Percentiles rank a stretch among this genome's conserved stretches.
These are phyloP conservation scores for Gopherus evgoodei DNA, from an alignment of 2,113 vertebrate species.

Conservation along the genomic window DNA sequence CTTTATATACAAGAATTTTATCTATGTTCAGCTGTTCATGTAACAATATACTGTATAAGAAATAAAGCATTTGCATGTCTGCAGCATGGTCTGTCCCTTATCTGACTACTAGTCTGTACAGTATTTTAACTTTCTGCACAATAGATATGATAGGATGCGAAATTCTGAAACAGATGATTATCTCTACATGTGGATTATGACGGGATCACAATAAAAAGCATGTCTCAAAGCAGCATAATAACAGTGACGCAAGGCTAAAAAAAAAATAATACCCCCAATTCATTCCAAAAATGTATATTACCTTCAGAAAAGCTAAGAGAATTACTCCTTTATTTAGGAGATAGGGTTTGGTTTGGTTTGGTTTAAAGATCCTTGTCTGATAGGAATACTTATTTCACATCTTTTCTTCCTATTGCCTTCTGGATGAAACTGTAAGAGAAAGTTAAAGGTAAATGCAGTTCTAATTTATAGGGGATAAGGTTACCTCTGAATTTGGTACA, in stretches of 20 bases:
- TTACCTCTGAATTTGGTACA: constrained; percentile 7
- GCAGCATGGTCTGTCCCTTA: neutral
- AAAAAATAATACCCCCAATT: neutral
- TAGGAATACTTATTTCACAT: constrained; percentile 8
- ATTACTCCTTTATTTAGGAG: constrained; percentile 53
- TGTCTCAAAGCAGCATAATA: constrained; percentile 14
- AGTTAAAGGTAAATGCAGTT: constrained; percentile 20
- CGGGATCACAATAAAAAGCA: neutral
- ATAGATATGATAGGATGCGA: constrained; percentile 37
- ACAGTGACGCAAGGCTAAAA: neutral
- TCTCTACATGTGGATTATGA: neutral
- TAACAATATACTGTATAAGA: neutral
- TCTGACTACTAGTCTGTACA: neutral
- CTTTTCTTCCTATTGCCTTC: constrained; percentile 7
- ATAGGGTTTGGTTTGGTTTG: neutral
- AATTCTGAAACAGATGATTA: constrained; percentile 47
- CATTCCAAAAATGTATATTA: neutral
- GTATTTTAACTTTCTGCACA: constrained; percentile 26
- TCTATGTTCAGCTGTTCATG: neutral
- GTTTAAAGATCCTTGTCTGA: constrained; percentile 19
- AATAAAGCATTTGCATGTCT: neutral
- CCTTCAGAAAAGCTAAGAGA: constrained; percentile 40
- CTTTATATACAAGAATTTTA: constrained; percentile 22
- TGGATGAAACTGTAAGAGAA: constrained; percentile 35
- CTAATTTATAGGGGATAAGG: constrained; percentile 1